Percentiles rank a stretch among this genome's conserved stretches.
Conservation (phyloP, 2,888 invertebrate species). For the Lepeophtheirus nordmannii region DNA sequence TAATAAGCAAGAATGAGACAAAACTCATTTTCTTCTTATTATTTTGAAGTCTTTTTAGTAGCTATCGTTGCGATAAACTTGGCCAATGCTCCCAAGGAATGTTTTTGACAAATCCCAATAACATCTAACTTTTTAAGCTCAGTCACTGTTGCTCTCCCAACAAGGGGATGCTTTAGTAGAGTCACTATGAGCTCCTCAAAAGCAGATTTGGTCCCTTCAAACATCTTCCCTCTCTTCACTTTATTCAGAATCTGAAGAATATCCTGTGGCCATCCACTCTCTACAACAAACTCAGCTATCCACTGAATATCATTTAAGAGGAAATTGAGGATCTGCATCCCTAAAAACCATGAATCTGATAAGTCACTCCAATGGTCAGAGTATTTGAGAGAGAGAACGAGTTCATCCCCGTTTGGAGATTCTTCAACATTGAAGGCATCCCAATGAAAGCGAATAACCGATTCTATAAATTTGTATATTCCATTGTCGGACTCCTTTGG, state of each 20-base stretch:
- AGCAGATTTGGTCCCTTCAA: slow-evolving; percentile 68
- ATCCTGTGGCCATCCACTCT: slow-evolving; percentile 84
- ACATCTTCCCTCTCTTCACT: slow-evolving; percentile 63
- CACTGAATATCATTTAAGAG: slow-evolving; percentile 60
- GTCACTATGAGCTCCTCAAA: slow-evolving; percentile 77
- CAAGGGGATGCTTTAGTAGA: slow-evolving; percentile 37
- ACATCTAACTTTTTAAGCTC: slow-evolving; percentile 14
- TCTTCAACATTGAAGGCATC: slow-evolving; percentile 71
- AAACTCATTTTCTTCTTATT: too few species aligned
- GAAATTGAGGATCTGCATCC: slow-evolving; percentile 78
- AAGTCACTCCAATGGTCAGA: slow-evolving; percentile 77
- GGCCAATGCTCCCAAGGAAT: slow-evolving; percentile 3
- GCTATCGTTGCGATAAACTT: background rate
- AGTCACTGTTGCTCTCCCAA: background rate
- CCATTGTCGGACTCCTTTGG: slow-evolving; percentile 25
- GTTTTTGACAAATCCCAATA: slow-evolving; percentile 16
- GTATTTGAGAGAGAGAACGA: slow-evolving; percentile 69
- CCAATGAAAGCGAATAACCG: slow-evolving; percentile 77
- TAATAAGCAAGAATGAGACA: too few species aligned
- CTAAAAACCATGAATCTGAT: slow-evolving; percentile 78
- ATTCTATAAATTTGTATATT: slow-evolving; percentile 32
- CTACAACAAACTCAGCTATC: slow-evolving; percentile 77
- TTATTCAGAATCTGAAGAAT: slow-evolving; percentile 63
- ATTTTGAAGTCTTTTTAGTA: background rate
- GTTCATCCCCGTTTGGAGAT: slow-evolving; percentile 43